A percentile compares a stretch with the other conserved stretches of the same genome.
Conservation (phyloP, 1,140 invertebrate genomes). For the Meloidogyne floridensis region DNA sequence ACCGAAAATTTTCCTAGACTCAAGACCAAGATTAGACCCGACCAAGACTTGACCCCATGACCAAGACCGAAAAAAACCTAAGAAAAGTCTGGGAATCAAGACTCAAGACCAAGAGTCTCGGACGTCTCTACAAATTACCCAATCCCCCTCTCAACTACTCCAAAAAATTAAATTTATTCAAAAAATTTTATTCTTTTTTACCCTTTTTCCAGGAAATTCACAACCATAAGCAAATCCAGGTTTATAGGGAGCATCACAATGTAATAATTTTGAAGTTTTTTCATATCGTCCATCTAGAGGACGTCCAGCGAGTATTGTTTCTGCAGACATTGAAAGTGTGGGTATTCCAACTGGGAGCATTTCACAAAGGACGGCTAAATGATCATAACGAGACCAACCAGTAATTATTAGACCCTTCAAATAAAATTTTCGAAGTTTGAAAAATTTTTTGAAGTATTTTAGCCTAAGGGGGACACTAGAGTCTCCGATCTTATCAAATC, state of each 20-base stretch:
- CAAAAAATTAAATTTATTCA: no score
- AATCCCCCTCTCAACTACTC: no score
- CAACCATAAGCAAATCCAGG: conserved; percentile 44
- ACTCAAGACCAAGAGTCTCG: no score
- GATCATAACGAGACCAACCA: conserved; percentile 75
- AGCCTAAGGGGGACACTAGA: not conserved
- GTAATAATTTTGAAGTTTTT: conserved; percentile 37
- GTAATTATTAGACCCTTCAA: conserved; percentile 58
- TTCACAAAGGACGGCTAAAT: conserved; percentile 89
- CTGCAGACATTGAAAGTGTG: conserved; percentile 70
- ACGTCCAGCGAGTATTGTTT: conserved; percentile 57
- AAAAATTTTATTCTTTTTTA: not conserved
- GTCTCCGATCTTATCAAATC: not conserved
- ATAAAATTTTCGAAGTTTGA: not conserved
- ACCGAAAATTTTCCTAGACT: no score
- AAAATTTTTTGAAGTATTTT: no score
- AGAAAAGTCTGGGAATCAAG: no score
- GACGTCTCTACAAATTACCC: no score
- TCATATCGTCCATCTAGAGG: conserved; percentile 44
- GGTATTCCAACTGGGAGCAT: conserved; percentile 80
- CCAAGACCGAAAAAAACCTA: no score
- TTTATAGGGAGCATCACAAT: conserved; percentile 34
- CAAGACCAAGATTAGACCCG: no score
- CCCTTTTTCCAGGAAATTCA: conserved; percentile 43
- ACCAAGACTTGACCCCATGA: no score